phyloP scores from a whole-genome alignment of 2,888 invertebrate species.

The Prosapia bicincta region DNA sequence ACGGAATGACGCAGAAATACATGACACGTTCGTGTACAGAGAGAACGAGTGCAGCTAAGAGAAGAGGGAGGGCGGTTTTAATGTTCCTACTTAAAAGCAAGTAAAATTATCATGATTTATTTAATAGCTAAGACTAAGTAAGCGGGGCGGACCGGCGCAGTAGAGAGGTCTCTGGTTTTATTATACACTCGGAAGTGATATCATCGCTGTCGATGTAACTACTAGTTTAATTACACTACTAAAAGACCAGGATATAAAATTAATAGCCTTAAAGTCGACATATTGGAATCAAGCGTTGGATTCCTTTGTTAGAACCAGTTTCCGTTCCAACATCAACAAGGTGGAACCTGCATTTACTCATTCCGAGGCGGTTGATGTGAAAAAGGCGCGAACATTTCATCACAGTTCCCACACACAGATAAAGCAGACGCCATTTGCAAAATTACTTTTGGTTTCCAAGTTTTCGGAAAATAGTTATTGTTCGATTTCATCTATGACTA shows the following conservation, averaged over 20 bases:
- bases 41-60: neutral
- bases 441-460: too few species aligned
- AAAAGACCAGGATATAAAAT: conserved; percentile 13
- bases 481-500: too few species aligned
- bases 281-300: neutral
- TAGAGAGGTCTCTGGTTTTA: neutral
- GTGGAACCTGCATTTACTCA: too few species aligned
- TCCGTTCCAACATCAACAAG: too few species aligned
- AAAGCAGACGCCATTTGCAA: too few species aligned
- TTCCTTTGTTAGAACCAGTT: conserved; percentile 4
- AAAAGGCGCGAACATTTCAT: too few species aligned
- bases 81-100: neutral
- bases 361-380: too few species aligned
- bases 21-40: too few species aligned
- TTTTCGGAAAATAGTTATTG: too few species aligned
- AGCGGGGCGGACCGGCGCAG: neutral
- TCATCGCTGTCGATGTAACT: neutral
- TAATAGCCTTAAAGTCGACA: conserved; percentile 4
- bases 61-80: neutral
- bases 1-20: too few species aligned
- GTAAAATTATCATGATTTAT: neutral
- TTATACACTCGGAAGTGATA: neutral
- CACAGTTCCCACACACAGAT: too few species aligned
- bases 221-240: neutral
- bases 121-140: neutral